Evolutionary conservation across 53 echinoderm and acorn worm genomes (phyloP).

Genomic region (Crossaster papposus): DNA sequence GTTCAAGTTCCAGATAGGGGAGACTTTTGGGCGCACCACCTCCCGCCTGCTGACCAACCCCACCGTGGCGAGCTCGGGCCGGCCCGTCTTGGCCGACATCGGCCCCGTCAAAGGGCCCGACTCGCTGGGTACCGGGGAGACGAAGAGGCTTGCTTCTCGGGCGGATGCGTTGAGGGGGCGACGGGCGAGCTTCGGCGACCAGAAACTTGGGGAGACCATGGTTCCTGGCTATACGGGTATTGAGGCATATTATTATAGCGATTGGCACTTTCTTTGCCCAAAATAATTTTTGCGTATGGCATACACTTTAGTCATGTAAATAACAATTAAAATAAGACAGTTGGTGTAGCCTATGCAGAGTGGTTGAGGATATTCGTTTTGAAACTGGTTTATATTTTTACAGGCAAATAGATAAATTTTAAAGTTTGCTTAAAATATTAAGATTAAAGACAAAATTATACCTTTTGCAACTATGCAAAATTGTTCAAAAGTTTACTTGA

Average conservation of each 20-base stretch:
- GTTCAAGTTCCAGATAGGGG: slow-evolving; percentile 97
- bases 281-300: too few species aligned
- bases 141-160: slow-evolving; percentile 37
- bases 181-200: slow-evolving; percentile 84
- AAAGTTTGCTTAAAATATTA: too few species aligned
- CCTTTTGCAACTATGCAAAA: too few species aligned
- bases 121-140: slow-evolving; percentile 47
- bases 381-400: too few species aligned
- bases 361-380: too few species aligned
- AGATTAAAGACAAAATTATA: too few species aligned
- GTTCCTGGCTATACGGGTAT: slow-evolving; percentile 98
- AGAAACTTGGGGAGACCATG: slow-evolving; percentile 87
- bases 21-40: slow-evolving; percentile 94
- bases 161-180: slow-evolving; percentile 62
- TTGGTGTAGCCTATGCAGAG: too few species aligned
- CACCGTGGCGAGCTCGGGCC: slow-evolving; percentile 74
- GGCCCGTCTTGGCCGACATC: slow-evolving; percentile 80
- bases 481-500: too few species aligned
- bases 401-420: too few species aligned
- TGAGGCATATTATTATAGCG: neutral
- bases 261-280: too few species aligned
- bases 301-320: too few species aligned
- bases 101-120: slow-evolving; percentile 66
- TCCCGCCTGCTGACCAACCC: slow-evolving; percentile 87
- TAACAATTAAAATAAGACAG: too few species aligned